These are phyloP conservation scores for Meta bourneti DNA, from an alignment of 2,888 invertebrate species.

Conservation along the genomic window DNA sequence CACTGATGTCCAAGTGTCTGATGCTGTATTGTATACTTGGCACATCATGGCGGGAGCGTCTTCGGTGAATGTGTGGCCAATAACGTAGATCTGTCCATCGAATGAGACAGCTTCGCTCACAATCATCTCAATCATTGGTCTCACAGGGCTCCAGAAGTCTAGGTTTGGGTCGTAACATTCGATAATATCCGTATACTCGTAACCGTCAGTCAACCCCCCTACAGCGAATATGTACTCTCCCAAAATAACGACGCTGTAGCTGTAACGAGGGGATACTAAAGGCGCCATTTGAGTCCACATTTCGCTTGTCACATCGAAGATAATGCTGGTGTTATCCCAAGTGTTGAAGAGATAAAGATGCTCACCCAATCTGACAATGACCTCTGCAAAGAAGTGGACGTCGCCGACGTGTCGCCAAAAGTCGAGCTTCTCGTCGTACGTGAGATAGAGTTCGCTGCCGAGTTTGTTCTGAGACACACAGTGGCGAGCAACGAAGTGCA, in stretches of 20 bases:
- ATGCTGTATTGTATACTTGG: conserved; percentile 5
- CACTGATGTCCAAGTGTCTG: neutral
- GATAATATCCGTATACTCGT: neutral
- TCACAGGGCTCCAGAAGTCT: conserved; percentile 7
- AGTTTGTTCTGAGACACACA: neutral
- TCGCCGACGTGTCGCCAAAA: conserved; percentile 30
- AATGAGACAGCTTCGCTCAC: neutral
- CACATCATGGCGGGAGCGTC: neutral
- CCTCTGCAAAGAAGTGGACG: conserved; percentile 23
- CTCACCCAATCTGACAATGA: neutral
- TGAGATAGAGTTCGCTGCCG: conserved; percentile 16
- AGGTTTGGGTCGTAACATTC: conserved; percentile 18
- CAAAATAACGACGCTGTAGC: neutral
- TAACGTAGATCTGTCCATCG: conserved; percentile 7
- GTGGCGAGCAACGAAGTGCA: conserved; percentile 3
- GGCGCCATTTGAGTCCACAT: neutral
- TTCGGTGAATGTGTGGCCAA: neutral
- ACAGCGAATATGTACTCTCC: conserved; percentile 12
- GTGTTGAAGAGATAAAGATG: conserved; percentile 39
- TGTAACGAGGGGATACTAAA: neutral
- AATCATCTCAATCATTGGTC: conserved; percentile 21
- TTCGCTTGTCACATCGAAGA: neutral
- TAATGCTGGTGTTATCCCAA: conserved; percentile 2
- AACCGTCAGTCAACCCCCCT: conserved; percentile 5
- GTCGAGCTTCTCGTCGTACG: conserved; percentile 39